These are phyloP conservation scores for Lytechinus variegatus DNA, from an alignment of 35 echinoderm and acorn worm genomes.

Conservation along the genomic window DNA sequence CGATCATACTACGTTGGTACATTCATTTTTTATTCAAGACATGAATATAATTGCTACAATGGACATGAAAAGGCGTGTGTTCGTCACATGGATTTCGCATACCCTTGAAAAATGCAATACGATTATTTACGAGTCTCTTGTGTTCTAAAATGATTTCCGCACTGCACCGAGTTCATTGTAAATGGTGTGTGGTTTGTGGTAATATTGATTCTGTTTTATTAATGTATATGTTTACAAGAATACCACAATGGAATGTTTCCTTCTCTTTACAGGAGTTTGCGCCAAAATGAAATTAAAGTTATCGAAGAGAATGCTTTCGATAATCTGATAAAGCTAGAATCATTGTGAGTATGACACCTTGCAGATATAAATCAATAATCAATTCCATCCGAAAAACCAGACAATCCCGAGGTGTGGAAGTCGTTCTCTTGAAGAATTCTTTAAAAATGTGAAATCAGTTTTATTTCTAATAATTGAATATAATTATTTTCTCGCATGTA, in stretches of 20 bases:
- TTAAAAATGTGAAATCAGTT: neutral
- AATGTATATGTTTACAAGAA: neutral
- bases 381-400: neutral
- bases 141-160: no score
- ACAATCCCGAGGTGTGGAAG: neutral
- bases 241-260: neutral
- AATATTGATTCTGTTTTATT: neutral
- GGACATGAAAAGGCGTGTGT: no score
- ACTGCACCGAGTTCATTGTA: neutral
- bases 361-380: neutral
- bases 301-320: slow-evolving; percentile 25
- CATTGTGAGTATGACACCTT: slow-evolving; percentile 7
- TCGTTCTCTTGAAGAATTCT: no score
- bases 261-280: slow-evolving; percentile 26
- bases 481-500: no score
- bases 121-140: no score
- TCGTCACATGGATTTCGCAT: no score
- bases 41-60: no score
- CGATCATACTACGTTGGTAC: no score
- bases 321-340: neutral
- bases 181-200: neutral
- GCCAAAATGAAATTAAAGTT: neutral
- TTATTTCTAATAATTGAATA: no score
- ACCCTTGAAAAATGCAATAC: no score
- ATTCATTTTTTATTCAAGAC: no score